These are phyloP conservation scores for Diadegma fenestrale DNA, from an alignment of 2,888 invertebrate genomes.

Conservation along the genomic window DNA sequence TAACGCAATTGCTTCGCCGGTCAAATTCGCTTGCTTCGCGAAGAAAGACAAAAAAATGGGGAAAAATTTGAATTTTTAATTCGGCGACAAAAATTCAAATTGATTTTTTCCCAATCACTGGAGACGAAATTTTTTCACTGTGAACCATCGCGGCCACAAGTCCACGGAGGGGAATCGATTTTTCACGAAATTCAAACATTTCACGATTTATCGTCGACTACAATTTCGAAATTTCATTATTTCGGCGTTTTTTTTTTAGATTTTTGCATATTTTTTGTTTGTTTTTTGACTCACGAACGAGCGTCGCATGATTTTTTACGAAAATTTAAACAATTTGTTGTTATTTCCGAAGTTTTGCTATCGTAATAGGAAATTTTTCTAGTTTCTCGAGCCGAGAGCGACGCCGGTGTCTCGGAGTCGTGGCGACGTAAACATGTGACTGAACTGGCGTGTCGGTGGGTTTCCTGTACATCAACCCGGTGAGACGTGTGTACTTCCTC, in stretches of 20 bases:
- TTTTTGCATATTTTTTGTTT: too few relatives aligned
- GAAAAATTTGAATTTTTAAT: not conserved
- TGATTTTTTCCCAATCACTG: not conserved
- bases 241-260: not conserved
- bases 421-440: slow-evolving; percentile 78
- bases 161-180: not conserved
- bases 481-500: slow-evolving; percentile 81
- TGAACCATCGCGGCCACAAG: not conserved
- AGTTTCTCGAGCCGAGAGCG: slow-evolving; percentile 41
- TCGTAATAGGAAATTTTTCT: not conserved
- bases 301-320: not conserved
- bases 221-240: not conserved
- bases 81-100: too few relatives aligned
- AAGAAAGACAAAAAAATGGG: not conserved
- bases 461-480: slow-evolving; percentile 79
- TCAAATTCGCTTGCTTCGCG: too few relatives aligned
- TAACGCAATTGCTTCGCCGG: not conserved
- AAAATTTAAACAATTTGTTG: not conserved
- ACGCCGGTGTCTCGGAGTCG: slow-evolving; percentile 57
- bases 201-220: not conserved
- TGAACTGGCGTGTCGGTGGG: slow-evolving; percentile 76
- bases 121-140: not conserved
- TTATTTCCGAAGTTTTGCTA: not conserved
- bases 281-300: too few relatives aligned
- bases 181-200: not conserved